phyloP scores from a whole-genome alignment of 2,797 vertebrate genomes.

The Lagorchestes hirsutus region DNA sequence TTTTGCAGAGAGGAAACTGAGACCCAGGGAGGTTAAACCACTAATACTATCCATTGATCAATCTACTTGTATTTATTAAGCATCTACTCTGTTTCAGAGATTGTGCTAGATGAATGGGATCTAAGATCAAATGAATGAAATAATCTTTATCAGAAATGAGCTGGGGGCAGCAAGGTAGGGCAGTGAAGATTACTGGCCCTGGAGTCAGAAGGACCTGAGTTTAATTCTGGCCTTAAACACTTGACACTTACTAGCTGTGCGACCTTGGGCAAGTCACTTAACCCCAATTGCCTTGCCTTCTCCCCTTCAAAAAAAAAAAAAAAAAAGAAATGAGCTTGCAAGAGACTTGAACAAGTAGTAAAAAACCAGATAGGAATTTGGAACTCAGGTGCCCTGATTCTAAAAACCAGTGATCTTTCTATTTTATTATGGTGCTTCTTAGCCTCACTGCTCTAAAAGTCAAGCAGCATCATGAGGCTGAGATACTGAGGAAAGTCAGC shows the following conservation, averaged over 20 bases:
- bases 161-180: no score
- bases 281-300: no score
- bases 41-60: neutral
- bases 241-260: no score
- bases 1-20: neutral
- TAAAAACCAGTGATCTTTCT: neutral
- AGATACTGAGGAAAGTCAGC: neutral
- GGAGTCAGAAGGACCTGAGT: no score
- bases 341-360: neutral
- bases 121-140: neutral
- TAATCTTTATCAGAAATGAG: neutral
- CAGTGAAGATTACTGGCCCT: no score
- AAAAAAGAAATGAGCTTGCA: neutral
- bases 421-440: neutral
- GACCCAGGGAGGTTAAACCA: neutral
- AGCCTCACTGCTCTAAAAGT: neutral
- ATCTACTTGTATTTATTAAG: neutral
- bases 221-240: no score
- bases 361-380: neutral
- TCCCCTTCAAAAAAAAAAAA: no score
- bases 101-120: neutral
- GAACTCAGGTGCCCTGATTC: neutral
- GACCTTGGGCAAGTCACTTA: no score
- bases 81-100: neutral
- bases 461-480: neutral